Evolutionary conservation across 2,797 vertebrate species (phyloP).

Genomic region (Allenopithecus nigroviridis): DNA sequence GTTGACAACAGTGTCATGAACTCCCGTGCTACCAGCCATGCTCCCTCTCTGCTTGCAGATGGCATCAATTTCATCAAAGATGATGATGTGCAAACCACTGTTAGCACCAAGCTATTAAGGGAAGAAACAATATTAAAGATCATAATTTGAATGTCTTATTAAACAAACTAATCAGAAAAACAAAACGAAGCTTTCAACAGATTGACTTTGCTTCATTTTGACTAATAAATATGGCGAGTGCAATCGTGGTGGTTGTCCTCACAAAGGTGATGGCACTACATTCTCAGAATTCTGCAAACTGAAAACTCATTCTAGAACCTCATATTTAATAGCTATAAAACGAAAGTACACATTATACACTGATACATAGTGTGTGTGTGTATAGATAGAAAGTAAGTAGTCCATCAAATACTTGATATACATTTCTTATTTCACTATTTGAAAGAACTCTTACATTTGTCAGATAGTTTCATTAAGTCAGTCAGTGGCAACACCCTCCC

Average conservation of each 20-base stretch:
- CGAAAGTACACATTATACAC: neutral
- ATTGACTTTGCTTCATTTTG: neutral
- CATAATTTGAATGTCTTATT: neutral
- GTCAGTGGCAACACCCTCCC: neutral
- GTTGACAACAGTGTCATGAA: constrained; percentile 98
- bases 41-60: constrained; percentile 98
- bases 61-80: constrained; percentile 98
- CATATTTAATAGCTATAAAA: constrained; percentile 14
- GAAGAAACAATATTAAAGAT: constrained; percentile 19
- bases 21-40: constrained; percentile 96
- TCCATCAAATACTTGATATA: neutral
- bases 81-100: constrained; percentile 98
- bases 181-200: neutral
- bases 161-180: constrained; percentile 41
- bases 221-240: neutral
- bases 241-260: neutral
- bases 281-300: constrained; percentile 17
- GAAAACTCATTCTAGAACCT: neutral
- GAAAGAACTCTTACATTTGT: neutral
- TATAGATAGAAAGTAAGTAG: neutral
- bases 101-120: constrained; percentile 92
- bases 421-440: neutral
- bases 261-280: neutral
- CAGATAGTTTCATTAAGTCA: neutral
- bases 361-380: neutral